Percentiles rank a stretch among this genome's conserved stretches.
Evolutionary conservation across 2,113 vertebrate species (phyloP).

Genomic region (Ceyx melanurus): DNA sequence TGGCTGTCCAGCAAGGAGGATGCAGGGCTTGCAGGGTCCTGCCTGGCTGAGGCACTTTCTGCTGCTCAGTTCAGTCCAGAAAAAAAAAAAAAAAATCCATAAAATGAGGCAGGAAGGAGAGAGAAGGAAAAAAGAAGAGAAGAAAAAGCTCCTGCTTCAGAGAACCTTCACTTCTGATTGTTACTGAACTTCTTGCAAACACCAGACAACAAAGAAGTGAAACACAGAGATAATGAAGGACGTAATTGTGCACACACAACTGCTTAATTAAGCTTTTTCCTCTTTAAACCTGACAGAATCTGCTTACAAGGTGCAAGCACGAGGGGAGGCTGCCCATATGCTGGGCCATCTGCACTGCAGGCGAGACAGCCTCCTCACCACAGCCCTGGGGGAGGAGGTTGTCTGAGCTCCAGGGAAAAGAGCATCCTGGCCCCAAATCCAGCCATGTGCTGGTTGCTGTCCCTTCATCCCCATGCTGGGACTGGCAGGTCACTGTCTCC

Average conservation of each 20-base stretch:
- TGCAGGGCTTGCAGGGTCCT: rapidly evolving
- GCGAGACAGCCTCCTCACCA: not conserved
- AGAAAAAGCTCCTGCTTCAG: not conserved
- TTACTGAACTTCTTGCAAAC: slow-evolving; percentile 64
- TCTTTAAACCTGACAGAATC: slow-evolving; percentile 76
- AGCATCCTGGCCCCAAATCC: rapidly evolving
- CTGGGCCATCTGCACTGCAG: slow-evolving; percentile 71
- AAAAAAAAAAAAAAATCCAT: not conserved
- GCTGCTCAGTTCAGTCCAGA: not conserved
- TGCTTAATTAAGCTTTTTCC: slow-evolving; percentile 81
- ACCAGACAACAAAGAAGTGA: slow-evolving; percentile 66
- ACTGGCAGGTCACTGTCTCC: not conserved
- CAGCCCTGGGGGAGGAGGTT: not conserved
- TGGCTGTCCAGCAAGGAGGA: rapidly evolving
- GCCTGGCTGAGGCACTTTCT: rapidly evolving
- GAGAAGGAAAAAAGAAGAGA: not conserved
- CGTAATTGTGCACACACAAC: slow-evolving; percentile 74
- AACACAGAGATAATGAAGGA: slow-evolving; percentile 74
- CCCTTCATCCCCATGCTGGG: rapidly evolving
- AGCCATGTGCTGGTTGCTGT: rapidly evolving
- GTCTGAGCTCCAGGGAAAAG: not conserved
- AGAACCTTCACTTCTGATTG: slow-evolving; percentile 11
- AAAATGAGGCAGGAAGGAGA: not conserved
- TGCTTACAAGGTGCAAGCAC: slow-evolving; percentile 73
- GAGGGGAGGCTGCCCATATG: slow-evolving; percentile 74